Conservation (phyloP, 1,140 invertebrate genomes). For the Brachionus calyciflorus region DNA sequence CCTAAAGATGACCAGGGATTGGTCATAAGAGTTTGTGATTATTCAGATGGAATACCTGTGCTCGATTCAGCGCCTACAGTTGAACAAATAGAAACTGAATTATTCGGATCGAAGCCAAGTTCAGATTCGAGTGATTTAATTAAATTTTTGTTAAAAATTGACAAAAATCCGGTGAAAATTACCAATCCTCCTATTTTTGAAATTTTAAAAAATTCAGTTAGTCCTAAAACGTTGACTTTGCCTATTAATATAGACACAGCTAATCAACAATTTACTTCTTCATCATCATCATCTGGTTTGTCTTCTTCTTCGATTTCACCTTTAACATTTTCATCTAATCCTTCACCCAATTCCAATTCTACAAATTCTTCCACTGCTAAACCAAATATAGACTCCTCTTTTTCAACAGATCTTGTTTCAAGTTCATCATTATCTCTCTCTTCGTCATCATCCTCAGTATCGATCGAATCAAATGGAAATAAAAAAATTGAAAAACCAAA, state of each 20-base stretch:
- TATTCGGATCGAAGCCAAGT: neutral
- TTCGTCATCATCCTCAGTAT: conserved; percentile 27
- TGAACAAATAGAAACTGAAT: conserved; percentile 25
- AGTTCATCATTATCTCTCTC: conserved; percentile 16
- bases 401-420: conserved; percentile 17
- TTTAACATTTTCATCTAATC: neutral
- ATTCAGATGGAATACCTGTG: neutral
- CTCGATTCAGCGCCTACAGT: conserved; percentile 1
- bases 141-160: conserved; percentile 31
- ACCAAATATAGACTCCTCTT: conserved; percentile 4
- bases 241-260: conserved; percentile 9
- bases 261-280: neutral
- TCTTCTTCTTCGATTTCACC: conserved; percentile 26
- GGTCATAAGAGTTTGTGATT: neutral
- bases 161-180: conserved; percentile 18
- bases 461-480: neutral
- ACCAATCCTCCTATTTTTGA: neutral
- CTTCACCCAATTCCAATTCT: conserved; percentile 11
- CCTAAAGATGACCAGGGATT: neutral
- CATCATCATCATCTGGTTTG: conserved; percentile 8
- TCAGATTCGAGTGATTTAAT: conserved; percentile 15
- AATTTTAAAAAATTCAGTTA: neutral
- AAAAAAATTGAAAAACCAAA: conserved; percentile 13
- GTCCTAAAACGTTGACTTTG: neutral
- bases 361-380: conserved; percentile 29